Percentiles rank a stretch among this genome's conserved stretches.
Evolutionary conservation across 1,140 invertebrate genomes (phyloP).

Genomic region (Conopomorpha cramerella): DNA sequence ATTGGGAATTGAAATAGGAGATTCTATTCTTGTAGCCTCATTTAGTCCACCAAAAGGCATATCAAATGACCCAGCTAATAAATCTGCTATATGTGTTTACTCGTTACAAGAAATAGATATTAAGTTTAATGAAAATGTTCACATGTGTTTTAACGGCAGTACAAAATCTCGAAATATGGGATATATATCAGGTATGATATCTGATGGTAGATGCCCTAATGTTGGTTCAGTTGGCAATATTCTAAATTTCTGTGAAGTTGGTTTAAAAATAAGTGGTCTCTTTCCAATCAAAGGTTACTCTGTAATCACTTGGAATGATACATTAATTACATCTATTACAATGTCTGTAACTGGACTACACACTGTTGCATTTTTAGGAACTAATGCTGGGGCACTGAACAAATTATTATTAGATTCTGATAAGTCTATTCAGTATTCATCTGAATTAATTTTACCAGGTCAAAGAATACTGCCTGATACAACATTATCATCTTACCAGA

Average conservation of each 20-base stretch:
- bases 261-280: slow-evolving; percentile 88
- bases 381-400: slow-evolving; percentile 32
- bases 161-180: slow-evolving; percentile 90
- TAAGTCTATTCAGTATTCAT: slow-evolving; percentile 39
- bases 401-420: slow-evolving; percentile 48
- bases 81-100: slow-evolving; percentile 86
- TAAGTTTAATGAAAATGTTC: slow-evolving; percentile 94
- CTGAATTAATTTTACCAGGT: slow-evolving; percentile 30
- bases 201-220: slow-evolving; percentile 86
- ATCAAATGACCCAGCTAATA: slow-evolving; percentile 73
- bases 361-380: slow-evolving; percentile 80
- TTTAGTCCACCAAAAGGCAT: slow-evolving; percentile 86
- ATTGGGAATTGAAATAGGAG: slow-evolving; percentile 76
- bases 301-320: slow-evolving; percentile 77
- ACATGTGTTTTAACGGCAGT: slow-evolving; percentile 95
- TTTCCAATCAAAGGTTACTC: slow-evolving; percentile 78
- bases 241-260: slow-evolving; percentile 89
- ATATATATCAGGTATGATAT: slow-evolving; percentile 89
- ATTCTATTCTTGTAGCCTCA: slow-evolving; percentile 78
- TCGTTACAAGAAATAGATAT: slow-evolving; percentile 87
- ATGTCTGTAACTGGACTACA: slow-evolving; percentile 84
- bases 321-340: slow-evolving; percentile 80
- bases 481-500: slow-evolving; percentile 75
- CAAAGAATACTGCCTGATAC: slow-evolving; percentile 79
- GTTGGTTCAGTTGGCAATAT: slow-evolving; percentile 88